Evolutionary conservation across 2,113 vertebrate species (phyloP).

Genomic region (Lutjanus erythropterus): DNA sequence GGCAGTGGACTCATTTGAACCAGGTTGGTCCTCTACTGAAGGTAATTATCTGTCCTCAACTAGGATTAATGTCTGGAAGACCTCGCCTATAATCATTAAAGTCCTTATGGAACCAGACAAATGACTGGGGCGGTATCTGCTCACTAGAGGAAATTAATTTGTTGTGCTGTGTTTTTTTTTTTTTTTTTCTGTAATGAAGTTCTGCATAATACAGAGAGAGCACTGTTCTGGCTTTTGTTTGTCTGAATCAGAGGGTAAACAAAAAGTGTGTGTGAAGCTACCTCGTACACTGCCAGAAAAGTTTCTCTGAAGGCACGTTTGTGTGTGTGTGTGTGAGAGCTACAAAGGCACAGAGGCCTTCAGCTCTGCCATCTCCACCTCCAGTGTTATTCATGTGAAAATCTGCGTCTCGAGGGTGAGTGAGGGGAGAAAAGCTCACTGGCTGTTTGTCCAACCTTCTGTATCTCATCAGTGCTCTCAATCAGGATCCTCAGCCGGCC

Average conservation of each 20-base stretch:
- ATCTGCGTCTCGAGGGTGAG: conserved; percentile 44
- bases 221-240: conserved; percentile 49
- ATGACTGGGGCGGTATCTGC: conserved; percentile 53
- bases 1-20: conserved; percentile 46
- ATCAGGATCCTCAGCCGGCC: conserved; percentile 62
- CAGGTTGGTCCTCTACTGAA: conserved; percentile 47
- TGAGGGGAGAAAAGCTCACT: conserved; percentile 37
- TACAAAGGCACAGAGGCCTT: neutral
- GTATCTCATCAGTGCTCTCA: conserved; percentile 75
- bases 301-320: conserved; percentile 34
- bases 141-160: conserved; percentile 62
- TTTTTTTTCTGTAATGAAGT: conserved; percentile 37
- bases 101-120: conserved; percentile 59
- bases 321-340: conserved; percentile 27
- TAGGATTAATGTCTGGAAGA: conserved; percentile 66
- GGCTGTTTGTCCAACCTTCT: conserved; percentile 66
- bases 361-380: conserved; percentile 37
- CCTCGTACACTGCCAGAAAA: conserved; percentile 7
- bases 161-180: conserved; percentile 35
- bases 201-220: conserved; percentile 37
- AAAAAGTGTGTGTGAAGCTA: conserved; percentile 35
- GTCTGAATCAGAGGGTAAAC: conserved; percentile 40
- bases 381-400: conserved; percentile 68
- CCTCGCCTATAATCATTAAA: conserved; percentile 59
- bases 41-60: conserved; percentile 69